Evolutionary conservation across 1,140 invertebrate genomes (phyloP).

Genomic region (Aradophagus sp.): DNA sequence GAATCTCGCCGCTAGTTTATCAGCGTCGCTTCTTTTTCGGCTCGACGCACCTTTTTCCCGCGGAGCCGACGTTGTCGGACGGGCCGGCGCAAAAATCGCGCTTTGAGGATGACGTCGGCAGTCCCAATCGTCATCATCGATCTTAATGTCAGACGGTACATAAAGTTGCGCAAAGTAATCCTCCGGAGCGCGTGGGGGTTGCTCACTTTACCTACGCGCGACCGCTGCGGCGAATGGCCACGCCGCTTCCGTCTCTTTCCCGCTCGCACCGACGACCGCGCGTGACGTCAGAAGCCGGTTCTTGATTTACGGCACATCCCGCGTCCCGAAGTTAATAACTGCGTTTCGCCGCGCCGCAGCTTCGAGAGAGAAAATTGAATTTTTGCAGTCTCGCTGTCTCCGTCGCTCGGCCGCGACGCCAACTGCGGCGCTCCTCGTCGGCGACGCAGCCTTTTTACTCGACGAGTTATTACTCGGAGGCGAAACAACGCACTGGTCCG

Average conservation of each 20-base stretch:
- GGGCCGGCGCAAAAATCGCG: constrained; percentile 7
- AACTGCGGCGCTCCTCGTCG: constrained; percentile 16
- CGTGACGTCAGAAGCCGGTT: constrained; percentile 57
- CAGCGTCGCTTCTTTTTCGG: too few relatives aligned
- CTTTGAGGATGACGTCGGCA: constrained; percentile 31
- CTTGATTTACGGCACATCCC: constrained; percentile 56
- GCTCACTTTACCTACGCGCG: constrained; percentile 33
- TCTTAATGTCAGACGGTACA: constrained; percentile 43
- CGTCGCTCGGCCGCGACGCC: too few relatives aligned
- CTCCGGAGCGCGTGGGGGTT: constrained; percentile 11
- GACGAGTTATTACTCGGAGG: constrained; percentile 42
- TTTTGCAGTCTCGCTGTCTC: constrained; percentile 29
- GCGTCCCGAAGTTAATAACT: constrained; percentile 53
- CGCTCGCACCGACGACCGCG: constrained; percentile 30
- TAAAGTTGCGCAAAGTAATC: constrained; percentile 49
- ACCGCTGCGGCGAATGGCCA: constrained; percentile 11
- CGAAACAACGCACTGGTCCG: constrained; percentile 40
- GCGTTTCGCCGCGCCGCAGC: constrained; percentile 31
- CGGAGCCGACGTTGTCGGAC: too few relatives aligned
- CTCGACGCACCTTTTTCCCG: too few relatives aligned
- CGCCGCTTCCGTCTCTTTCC: constrained; percentile 21
- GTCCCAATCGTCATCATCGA: constrained; percentile 37
- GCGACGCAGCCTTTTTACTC: constrained; percentile 25
- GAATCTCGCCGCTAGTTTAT: too few relatives aligned
- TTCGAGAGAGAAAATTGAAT: constrained; percentile 49